Evolutionary conservation across 2,888 invertebrate genomes (phyloP), one percentile per base, ranked within the genome.

Genomic region (Anticlea derivata): DNA sequence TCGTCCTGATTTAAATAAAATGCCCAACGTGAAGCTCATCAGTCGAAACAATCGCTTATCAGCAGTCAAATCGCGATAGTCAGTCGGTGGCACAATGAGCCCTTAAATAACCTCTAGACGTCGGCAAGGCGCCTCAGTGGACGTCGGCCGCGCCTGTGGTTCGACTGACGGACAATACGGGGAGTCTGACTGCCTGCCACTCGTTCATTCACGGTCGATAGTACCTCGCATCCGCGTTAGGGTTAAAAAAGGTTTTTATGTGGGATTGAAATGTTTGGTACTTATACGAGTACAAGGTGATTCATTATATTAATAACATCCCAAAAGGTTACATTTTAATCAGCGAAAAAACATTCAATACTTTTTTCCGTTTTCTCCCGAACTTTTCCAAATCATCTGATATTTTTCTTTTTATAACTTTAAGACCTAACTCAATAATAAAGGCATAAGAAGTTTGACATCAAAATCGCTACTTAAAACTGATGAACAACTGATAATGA

Each of bases 81-180:
- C 66, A 65, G 68, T 67, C 66, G 76, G 78, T 78, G 82, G 81
- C 77, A 89, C 89, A 89, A 89, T 89, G 86, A 87, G 78, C 81
- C 83, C 70, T 73, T 89, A 89, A 89, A 89, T 89, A 86, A 89
- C 84, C 73, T 73, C 66, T 50, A 70, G 81, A 80, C 76, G 86
- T 87, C 86, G 73, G 77, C 65, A 68, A 80, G 87, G 87, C 87
- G 87, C 88, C 89, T 82, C 75, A 74, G 75, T 61, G 82, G 47
- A 85, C 83, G 83, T 75, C 72, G 55, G 60, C 63, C 66, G 68
- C 70, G 73, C 73, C 66, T 69, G 65, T 63, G 62, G 58, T 55
- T 58, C 55, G 83, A 89, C 73, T 88, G 89, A 89, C 86, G 75
- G 78, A 89, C 88, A 89, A 89, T 89, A 77, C 81, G 34, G 56